phyloP scores from a whole-genome alignment of 2,888 invertebrate genomes.

The Lypha dubia region DNA sequence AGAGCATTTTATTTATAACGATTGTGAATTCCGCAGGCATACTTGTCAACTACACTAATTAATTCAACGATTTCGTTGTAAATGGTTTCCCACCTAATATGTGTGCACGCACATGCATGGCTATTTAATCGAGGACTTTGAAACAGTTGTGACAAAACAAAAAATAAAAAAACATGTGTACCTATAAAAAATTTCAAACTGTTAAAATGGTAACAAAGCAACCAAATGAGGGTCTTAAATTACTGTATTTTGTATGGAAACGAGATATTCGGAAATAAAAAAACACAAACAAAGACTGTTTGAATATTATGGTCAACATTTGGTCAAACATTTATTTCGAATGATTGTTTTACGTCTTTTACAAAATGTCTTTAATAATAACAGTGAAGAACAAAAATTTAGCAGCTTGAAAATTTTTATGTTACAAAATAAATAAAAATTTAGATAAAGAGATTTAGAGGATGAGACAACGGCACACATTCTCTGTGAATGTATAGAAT shows the following conservation, averaged over 20 bases:
- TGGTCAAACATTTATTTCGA: constrained; percentile 48
- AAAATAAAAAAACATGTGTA: background rate
- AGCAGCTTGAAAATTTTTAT: background rate
- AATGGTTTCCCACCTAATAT: constrained; percentile 10
- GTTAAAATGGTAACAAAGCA: constrained; percentile 52
- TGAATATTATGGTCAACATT: constrained; percentile 63
- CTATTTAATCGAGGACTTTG: background rate
- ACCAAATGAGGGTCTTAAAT: constrained; percentile 64
- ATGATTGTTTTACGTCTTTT: constrained; percentile 40
- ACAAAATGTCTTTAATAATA: constrained; percentile 25
- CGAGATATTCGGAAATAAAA: background rate
- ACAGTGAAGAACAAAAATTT: background rate
- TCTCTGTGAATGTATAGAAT: no score
- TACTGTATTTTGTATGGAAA: constrained; percentile 33
- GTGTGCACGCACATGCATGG: background rate
- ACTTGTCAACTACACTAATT: no score
- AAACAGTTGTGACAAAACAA: constrained; percentile 36
- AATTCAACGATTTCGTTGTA: background rate
- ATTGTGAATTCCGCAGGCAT: no score
- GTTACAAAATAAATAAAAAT: background rate
- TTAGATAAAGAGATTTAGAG: background rate
- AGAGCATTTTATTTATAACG: no score
- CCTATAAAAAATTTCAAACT: constrained; percentile 3
- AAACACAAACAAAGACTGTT: constrained; percentile 55
- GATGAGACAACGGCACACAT: no score